phyloP scores from a whole-genome alignment of 2,888 invertebrate genomes.

The Mimas tiliae region DNA sequence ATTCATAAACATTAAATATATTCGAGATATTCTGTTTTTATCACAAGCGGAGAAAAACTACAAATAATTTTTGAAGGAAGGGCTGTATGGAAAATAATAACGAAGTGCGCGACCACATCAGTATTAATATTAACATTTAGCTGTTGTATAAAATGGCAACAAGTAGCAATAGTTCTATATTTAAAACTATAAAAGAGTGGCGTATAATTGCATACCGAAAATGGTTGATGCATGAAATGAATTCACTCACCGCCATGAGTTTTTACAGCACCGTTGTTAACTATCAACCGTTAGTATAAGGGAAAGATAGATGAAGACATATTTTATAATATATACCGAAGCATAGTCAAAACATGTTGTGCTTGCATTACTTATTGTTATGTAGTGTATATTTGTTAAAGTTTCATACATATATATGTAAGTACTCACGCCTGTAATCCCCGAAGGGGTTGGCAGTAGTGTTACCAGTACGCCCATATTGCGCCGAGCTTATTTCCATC shows the following conservation, averaged over 20 bases:
- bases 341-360: neutral
- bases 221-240: conserved; percentile 64
- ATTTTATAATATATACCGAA: neutral
- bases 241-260: conserved; percentile 39
- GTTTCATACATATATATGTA: no score
- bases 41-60: neutral
- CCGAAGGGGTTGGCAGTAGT: no score
- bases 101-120: conserved; percentile 30
- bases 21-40: neutral
- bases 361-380: neutral
- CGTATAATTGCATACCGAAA: conserved; percentile 63
- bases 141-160: conserved; percentile 42
- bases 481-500: no score
- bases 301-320: neutral
- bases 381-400: no score
- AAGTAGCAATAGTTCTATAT: conserved; percentile 51
- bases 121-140: conserved; percentile 54
- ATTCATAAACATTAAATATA: neutral
- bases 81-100: neutral
- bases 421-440: no score
- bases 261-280: conserved; percentile 10
- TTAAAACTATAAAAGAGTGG: conserved; percentile 55
- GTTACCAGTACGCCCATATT: no score
- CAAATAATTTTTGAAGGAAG: neutral
- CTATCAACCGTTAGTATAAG: conserved; percentile 6